Evolutionary conservation across 2,888 invertebrate genomes (phyloP).

Genomic region (Eupithecia vulgata): DNA sequence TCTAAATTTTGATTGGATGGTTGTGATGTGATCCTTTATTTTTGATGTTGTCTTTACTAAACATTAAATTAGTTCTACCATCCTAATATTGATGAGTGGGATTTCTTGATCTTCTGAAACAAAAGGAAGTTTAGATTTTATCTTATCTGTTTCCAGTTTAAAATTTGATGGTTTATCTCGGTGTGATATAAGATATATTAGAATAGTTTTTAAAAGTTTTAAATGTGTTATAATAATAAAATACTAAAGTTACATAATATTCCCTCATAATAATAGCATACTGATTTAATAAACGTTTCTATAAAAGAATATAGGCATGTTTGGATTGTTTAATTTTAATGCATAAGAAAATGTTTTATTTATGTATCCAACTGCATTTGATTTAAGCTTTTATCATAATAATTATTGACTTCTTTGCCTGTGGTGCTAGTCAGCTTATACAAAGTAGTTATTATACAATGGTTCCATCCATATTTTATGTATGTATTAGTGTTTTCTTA

Average conservation of each 20-base stretch:
- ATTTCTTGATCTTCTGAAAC: neutral
- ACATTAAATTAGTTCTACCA: constrained; percentile 27
- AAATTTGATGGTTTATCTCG: constrained; percentile 29
- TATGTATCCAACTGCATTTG: constrained; percentile 48
- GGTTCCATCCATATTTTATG: constrained; percentile 7
- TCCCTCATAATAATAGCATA: constrained; percentile 35
- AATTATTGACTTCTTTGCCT: constrained; percentile 47
- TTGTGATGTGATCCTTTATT: constrained; percentile 69
- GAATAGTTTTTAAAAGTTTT: constrained; percentile 20
- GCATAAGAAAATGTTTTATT: constrained; percentile 1
- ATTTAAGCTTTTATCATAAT: constrained; percentile 40
- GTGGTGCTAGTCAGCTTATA: constrained; percentile 59
- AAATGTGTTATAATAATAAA: constrained; percentile 20
- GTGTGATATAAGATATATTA: constrained; percentile 38
- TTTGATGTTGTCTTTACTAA: constrained; percentile 34
- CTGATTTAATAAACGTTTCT: constrained; percentile 29
- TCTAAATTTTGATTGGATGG: constrained; percentile 72
- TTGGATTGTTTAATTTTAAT: constrained; percentile 34
- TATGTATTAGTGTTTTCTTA: neutral
- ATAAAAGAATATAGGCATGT: constrained; percentile 36
- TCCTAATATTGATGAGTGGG: constrained; percentile 19
- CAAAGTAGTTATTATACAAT: constrained; percentile 16
- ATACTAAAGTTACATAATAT: constrained; percentile 37
- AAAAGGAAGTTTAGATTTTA: neutral
- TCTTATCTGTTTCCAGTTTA: constrained; percentile 9